phyloP scores from a whole-genome alignment of 2,888 invertebrate species.

The Dasysyrphus albostriatus region DNA sequence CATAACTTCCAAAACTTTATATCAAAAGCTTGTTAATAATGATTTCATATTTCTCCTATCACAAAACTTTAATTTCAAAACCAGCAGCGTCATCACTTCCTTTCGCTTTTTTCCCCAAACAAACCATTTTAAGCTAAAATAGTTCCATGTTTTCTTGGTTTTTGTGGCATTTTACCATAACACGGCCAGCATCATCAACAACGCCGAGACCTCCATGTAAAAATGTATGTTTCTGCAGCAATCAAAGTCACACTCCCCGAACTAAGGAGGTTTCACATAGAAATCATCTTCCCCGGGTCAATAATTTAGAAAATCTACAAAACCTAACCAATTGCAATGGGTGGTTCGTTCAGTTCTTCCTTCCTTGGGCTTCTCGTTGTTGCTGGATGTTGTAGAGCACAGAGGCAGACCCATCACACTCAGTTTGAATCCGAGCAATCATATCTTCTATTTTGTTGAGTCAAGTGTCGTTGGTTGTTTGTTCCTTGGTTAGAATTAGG shows the following conservation, averaged over 20 bases:
- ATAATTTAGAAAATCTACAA: conserved; percentile 65
- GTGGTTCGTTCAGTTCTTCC: neutral
- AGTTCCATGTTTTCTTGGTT: conserved; percentile 24
- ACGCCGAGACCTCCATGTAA: neutral
- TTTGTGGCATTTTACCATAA: neutral
- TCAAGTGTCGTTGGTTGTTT: conserved; percentile 51
- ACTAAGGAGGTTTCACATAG: conserved; percentile 24
- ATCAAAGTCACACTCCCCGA: conserved; percentile 45
- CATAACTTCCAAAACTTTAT: neutral
- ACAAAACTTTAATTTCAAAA: neutral
- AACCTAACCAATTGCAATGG: neutral
- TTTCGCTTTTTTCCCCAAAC: neutral
- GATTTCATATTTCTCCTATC: neutral
- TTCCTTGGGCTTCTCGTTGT: neutral
- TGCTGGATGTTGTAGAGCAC: no score
- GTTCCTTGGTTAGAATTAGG: conserved; percentile 5
- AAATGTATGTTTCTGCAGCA: conserved; percentile 21
- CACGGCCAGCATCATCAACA: no score
- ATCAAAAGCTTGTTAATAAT: neutral
- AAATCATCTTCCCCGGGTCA: conserved; percentile 59
- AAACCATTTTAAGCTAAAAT: neutral
- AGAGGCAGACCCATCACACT: neutral
- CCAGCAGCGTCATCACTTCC: neutral
- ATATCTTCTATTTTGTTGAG: conserved; percentile 15
- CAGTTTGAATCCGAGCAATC: neutral